Percentiles rank a stretch among this genome's conserved stretches.
phyloP scores from a whole-genome alignment of 2,113 vertebrate species.

The Salvelinus namaycush region DNA sequence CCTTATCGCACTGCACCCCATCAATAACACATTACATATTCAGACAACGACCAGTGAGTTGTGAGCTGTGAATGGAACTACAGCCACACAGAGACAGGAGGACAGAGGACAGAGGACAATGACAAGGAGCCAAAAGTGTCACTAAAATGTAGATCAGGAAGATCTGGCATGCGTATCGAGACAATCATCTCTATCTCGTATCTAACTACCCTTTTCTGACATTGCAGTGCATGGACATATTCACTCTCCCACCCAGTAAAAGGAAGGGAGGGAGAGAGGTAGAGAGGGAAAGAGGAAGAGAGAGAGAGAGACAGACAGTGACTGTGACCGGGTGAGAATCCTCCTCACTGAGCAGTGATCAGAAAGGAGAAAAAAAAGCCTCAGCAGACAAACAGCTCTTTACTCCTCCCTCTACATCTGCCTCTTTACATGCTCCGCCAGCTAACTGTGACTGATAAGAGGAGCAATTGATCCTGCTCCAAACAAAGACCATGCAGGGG shows the following conservation, averaged over 20 bases:
- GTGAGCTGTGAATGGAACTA: constrained; percentile 2
- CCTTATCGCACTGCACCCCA: background rate
- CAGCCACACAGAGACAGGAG: background rate
- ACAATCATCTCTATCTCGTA: constrained; percentile 1
- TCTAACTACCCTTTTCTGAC: background rate
- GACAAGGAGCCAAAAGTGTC: background rate
- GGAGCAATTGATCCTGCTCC: background rate
- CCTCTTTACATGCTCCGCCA: background rate
- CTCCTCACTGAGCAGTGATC: background rate
- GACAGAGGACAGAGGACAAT: background rate
- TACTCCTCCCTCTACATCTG: background rate
- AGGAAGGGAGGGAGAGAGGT: no score
- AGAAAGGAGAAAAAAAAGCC: background rate
- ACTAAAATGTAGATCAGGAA: background rate
- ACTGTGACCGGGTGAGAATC: background rate
- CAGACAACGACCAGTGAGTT: background rate
- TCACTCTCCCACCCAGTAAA: no score
- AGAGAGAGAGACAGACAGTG: background rate
- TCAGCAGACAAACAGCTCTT: background rate
- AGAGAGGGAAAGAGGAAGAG: no score
- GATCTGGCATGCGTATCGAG: no score
- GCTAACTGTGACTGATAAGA: background rate
- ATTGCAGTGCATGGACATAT: background rate
- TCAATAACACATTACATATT: background rate
- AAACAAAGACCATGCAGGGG: background rate